These are phyloP conservation scores for Otolemur crassicaudatus DNA, from an alignment of 2,797 vertebrate species.

Conservation along the genomic window DNA sequence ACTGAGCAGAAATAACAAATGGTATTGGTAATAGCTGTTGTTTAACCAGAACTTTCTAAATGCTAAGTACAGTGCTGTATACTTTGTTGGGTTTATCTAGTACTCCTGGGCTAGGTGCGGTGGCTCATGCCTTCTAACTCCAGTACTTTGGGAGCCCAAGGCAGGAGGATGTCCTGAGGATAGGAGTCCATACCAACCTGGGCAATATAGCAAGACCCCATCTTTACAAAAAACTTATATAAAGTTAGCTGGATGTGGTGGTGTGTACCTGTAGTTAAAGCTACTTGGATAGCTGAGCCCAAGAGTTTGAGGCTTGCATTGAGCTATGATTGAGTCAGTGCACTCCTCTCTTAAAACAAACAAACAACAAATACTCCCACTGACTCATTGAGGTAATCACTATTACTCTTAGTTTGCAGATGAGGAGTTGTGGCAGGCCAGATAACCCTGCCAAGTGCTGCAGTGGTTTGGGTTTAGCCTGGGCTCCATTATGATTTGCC, in stretches of 20 bases:
- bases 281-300: not conserved
- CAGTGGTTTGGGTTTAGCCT: not conserved
- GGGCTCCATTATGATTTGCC: not conserved
- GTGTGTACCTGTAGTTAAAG: not conserved
- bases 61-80: rapidly evolving
- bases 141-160: not conserved
- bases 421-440: not conserved
- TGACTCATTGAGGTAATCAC: rapidly evolving
- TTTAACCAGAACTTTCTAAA: not conserved
- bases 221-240: not conserved
- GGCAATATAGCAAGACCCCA: not conserved
- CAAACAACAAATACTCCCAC: not conserved
- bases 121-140: not conserved
- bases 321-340: not conserved
- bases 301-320: not conserved
- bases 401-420: no score
- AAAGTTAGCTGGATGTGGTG: not conserved
- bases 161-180: not conserved
- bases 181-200: not conserved
- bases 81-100: rapidly evolving
- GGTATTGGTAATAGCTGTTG: not conserved
- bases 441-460: rapidly evolving
- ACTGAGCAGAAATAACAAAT: not conserved
- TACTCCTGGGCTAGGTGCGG: not conserved
- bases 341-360: not conserved